Percentiles rank a stretch among this genome's conserved stretches.
These are phyloP conservation scores for Corella eumyota DNA, from an alignment of 23 tunicate genomes.

Conservation along the genomic window DNA sequence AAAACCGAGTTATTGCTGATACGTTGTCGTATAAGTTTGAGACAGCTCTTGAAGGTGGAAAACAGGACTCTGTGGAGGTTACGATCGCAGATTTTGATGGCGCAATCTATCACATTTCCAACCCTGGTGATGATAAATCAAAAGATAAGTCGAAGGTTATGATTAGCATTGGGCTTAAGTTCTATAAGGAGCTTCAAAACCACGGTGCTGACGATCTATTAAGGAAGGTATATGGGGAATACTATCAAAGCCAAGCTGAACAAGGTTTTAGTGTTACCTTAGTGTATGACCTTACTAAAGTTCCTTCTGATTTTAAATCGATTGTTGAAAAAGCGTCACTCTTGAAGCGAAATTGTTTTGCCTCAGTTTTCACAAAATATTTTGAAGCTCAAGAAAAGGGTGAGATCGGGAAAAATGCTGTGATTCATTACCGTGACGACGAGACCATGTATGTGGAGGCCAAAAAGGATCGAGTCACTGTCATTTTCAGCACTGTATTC, in stretches of 20 bases:
- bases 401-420: slow-evolving; percentile 60
- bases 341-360: slow-evolving; percentile 94
- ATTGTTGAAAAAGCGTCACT: slow-evolving; percentile 48
- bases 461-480: slow-evolving; percentile 96
- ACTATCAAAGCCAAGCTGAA: slow-evolving; percentile 44
- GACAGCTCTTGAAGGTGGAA: slow-evolving; percentile 68
- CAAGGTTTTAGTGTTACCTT: slow-evolving; percentile 71
- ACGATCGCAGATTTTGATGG: slow-evolving; percentile 96
- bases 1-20: slow-evolving; percentile 70
- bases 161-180: slow-evolving; percentile 63
- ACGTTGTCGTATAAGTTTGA: slow-evolving; percentile 86
- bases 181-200: slow-evolving; percentile 65
- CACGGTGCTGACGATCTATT: slow-evolving; percentile 88
- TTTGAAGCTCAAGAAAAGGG: slow-evolving; percentile 94
- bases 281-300: slow-evolving; percentile 44
- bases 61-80: slow-evolving; percentile 76
- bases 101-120: slow-evolving; percentile 75
- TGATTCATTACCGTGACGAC: slow-evolving; percentile 85
- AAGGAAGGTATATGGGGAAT: slow-evolving; percentile 45
- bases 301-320: slow-evolving; percentile 58
- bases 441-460: slow-evolving; percentile 99
- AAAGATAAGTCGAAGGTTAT: slow-evolving; percentile 39
- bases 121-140: slow-evolving; percentile 80
- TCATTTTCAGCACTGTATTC: slow-evolving; percentile 92
- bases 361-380: slow-evolving; percentile 89